Evolutionary conservation across 2,888 invertebrate species (phyloP).

Genomic region (Pollenia labialis): DNA sequence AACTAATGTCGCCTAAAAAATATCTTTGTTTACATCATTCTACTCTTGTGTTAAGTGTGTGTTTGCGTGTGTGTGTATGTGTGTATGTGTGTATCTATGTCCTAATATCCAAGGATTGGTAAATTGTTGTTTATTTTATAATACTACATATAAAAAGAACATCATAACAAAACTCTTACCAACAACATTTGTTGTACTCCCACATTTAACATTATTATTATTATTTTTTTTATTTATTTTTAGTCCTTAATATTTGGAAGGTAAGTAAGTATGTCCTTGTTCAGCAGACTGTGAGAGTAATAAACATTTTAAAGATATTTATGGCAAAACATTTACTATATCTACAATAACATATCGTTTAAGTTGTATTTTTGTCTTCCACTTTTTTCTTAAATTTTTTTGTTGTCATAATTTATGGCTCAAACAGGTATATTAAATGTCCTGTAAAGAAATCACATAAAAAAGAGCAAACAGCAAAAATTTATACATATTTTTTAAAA

Average conservation of each 20-base stretch:
- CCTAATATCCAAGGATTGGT: not conserved
- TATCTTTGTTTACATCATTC: constrained; percentile 42
- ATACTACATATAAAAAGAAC: not conserved
- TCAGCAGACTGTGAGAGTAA: constrained; percentile 59
- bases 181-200: constrained; percentile 43
- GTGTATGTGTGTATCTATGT: not conserved
- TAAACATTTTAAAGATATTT: constrained; percentile 76
- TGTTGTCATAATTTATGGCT: constrained; percentile 74
- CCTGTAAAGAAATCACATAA: constrained; percentile 71
- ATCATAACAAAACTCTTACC: constrained; percentile 31
- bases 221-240: constrained; percentile 21
- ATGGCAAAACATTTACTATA: constrained; percentile 75
- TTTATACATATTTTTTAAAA: not conserved
- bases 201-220: constrained; percentile 47
- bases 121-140: constrained; percentile 46
- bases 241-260: constrained; percentile 8
- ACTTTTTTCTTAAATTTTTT: constrained; percentile 31
- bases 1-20: constrained; percentile 71
- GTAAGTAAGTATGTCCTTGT: constrained; percentile 10
- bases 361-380: constrained; percentile 50
- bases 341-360: constrained; percentile 66
- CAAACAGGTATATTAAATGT: constrained; percentile 77
- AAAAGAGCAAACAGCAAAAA: constrained; percentile 38
- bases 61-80: not conserved
- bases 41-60: not conserved